Evolutionary conservation across 2,888 invertebrate genomes (phyloP).

Genomic region (Nephrocerus scutellatus): DNA sequence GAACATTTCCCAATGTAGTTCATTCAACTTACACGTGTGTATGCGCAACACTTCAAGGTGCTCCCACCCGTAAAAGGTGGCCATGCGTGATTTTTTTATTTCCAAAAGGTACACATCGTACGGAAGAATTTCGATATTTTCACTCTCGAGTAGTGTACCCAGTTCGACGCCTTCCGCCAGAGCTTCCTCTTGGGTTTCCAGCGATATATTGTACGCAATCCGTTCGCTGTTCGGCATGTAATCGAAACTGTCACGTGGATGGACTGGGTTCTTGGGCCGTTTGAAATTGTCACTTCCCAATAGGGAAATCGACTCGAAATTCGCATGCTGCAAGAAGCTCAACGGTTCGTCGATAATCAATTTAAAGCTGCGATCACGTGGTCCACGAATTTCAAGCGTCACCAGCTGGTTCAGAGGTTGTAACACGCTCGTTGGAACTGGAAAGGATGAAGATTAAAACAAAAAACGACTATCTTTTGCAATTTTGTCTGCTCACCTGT

Average conservation of each 20-base stretch:
- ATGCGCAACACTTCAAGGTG: slow-evolving; percentile 55
- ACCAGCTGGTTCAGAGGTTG: slow-evolving; percentile 47
- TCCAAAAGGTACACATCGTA: slow-evolving; percentile 57
- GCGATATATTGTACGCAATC: slow-evolving; percentile 26
- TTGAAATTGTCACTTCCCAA: slow-evolving; percentile 45
- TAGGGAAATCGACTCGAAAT: slow-evolving; percentile 50
- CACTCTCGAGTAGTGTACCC: slow-evolving; percentile 32
- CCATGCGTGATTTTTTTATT: slow-evolving; percentile 47
- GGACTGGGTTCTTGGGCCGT: slow-evolving; percentile 35
- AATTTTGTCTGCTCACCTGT: slow-evolving; percentile 29
- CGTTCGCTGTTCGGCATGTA: slow-evolving; percentile 43
- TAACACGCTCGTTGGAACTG: slow-evolving; percentile 42
- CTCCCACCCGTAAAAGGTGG: slow-evolving; percentile 44
- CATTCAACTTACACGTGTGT: slow-evolving; percentile 54
- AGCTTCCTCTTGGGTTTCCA: slow-evolving; percentile 26
- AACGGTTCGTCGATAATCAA: slow-evolving; percentile 50
- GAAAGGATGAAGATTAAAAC: slow-evolving; percentile 3
- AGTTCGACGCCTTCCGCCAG: too few relatives aligned
- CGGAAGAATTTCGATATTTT: slow-evolving; percentile 54
- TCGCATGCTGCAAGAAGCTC: slow-evolving; percentile 49
- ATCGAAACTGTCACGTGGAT: slow-evolving; percentile 43
- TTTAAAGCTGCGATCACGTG: slow-evolving; percentile 45
- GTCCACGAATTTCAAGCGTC: slow-evolving; percentile 57
- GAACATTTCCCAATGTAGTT: slow-evolving; percentile 63
- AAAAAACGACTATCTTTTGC: neutral